Evolutionary conservation across 2,797 vertebrate species (phyloP), one percentile per base, ranked within the genome.

Genomic region (Simalia tracyae): DNA sequence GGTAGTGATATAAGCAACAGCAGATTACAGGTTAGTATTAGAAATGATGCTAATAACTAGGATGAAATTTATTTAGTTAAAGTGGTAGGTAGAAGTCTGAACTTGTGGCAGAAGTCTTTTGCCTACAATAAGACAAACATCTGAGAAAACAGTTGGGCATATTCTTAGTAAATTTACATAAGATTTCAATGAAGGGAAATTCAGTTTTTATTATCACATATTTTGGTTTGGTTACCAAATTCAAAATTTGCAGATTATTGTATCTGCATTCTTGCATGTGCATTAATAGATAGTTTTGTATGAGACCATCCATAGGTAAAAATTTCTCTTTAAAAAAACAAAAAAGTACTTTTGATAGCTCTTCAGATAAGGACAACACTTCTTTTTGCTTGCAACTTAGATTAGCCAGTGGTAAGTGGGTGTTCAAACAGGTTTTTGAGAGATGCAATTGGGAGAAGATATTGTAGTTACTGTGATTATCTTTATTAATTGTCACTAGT

Each of bases 91-190:
- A 90, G 72, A 92, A 96, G 66, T 92, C 90, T 89, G 64, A 54
- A 95, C 86, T 60, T 68, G 94, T 96, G 81, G 91, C 92, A 93
- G 90, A 95, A 95, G 89, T 76, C 93, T 95, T 86, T 94, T 96
- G 68, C 85, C 93, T 95, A 93, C 24, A 50, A 50, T 50, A 50
- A 50, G 50, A 50, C 50, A 50, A 50, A 50, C 4, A 50, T 50
- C 6, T 7, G 7, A 50, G 7, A 50, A 50, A 76, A 76, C 17
- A 42, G 42, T 76, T 86, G n/a, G 56, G 56, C 85, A 59, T 2
- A 86, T 59, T 59, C 28, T 57, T 31, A 86, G 84, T 86, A 86
- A 22, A 59, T 9, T n/a, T 42, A 12, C 19, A 11, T 87, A 61
- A 36, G 11, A 87, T 87, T 61, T 61, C 31, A 87, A 11, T 61